phyloP scores from a whole-genome alignment of 2,888 invertebrate species.

The Lasioglossum pauxillum region DNA sequence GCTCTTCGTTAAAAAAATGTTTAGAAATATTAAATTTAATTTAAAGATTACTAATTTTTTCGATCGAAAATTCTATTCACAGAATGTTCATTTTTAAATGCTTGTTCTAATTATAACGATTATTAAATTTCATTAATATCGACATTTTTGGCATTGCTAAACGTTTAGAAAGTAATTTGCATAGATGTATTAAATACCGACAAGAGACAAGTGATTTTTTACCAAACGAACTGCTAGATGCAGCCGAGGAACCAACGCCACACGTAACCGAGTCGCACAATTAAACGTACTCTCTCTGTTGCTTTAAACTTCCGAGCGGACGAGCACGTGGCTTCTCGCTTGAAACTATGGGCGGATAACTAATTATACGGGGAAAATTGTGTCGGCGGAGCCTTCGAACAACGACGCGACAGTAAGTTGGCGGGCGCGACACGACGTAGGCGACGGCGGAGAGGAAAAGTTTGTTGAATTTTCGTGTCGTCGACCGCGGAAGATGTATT shows the following conservation, averaged over 20 bases:
- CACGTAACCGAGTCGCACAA: slow-evolving; percentile 6
- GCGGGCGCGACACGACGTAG: not conserved
- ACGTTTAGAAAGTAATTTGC: no score
- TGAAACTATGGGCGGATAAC: slow-evolving; percentile 9
- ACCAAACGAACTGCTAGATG: no score
- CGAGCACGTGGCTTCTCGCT: not conserved
- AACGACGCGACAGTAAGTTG: slow-evolving; percentile 5
- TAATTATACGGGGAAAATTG: slow-evolving; percentile 19
- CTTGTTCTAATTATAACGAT: no score
- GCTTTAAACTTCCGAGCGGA: not conserved
- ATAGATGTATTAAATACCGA: no score
- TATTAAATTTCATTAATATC: no score
- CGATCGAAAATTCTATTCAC: no score
- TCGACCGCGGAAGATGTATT: not conserved
- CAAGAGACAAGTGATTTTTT: no score
- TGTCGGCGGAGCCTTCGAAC: slow-evolving; percentile 7
- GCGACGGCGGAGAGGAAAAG: not conserved
- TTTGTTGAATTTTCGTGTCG: slow-evolving; percentile 13
- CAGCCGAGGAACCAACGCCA: not conserved
- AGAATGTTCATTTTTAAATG: no score
- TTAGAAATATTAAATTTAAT: no score
- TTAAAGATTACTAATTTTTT: no score
- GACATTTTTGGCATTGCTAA: no score
- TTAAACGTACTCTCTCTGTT: not conserved
- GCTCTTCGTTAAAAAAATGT: no score